Percentiles rank a stretch among this genome's conserved stretches.
Conservation (phyloP, 2,113 vertebrate species). For the Fukomys damarensis region DNA sequence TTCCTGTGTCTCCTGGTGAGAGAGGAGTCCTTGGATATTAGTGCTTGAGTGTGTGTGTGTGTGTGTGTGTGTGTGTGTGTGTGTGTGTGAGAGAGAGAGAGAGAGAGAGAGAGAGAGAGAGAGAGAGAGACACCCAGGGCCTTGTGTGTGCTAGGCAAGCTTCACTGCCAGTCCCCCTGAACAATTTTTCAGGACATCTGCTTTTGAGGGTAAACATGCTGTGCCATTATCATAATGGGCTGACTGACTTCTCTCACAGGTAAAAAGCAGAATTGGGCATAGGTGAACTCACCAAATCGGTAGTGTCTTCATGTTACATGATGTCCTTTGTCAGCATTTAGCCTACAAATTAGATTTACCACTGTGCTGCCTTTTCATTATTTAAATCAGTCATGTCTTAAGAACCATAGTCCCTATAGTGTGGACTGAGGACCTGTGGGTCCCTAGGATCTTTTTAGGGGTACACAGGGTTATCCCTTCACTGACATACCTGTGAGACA, state of each 20-base stretch:
- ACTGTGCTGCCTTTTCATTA: neutral
- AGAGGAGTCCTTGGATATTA: neutral
- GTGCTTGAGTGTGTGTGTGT: neutral
- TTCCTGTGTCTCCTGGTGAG: neutral
- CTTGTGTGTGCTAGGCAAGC: neutral
- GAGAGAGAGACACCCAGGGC: neutral
- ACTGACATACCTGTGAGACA: neutral
- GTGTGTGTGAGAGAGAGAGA: neutral
- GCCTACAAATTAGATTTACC: neutral
- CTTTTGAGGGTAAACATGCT: neutral
- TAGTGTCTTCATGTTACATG: neutral
- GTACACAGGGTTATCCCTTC: neutral
- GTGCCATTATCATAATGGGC: neutral
- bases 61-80: too few species aligned
- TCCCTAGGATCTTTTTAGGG: neutral
- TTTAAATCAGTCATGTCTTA: constrained; percentile 42
- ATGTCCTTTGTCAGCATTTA: neutral
- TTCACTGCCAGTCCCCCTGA: neutral
- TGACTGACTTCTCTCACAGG: neutral
- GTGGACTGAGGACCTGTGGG: neutral
- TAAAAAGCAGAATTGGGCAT: neutral
- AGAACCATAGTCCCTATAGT: neutral
- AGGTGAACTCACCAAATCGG: neutral
- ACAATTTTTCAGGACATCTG: neutral
- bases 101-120: neutral